Conservation (phyloP, 2,888 invertebrate genomes). For the Microplitis deprimator region DNA sequence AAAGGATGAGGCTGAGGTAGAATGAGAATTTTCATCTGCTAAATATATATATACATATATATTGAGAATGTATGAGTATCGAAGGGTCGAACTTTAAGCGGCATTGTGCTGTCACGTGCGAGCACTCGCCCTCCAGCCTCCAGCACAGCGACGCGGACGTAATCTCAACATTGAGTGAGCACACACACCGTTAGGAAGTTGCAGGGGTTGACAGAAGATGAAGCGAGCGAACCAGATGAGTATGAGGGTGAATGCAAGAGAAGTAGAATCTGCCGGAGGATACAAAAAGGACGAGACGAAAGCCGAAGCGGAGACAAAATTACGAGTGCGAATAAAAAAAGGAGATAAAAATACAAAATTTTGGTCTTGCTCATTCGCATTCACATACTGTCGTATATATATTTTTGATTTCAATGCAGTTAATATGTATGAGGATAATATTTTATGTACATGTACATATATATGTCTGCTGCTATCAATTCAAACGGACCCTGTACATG, state of each 20-base stretch:
- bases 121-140: conserved; percentile 58
- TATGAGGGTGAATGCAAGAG: background rate
- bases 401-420: conserved; percentile 1
- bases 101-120: conserved; percentile 69
- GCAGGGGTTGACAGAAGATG: background rate
- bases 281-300: background rate
- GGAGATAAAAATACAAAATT: background rate
- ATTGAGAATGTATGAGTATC: background rate
- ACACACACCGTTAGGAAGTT: background rate
- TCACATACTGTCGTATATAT: background rate
- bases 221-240: background rate
- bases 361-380: background rate
- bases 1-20: background rate
- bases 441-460: background rate
- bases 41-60: background rate
- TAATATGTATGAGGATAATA: conserved; percentile 1
- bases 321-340: background rate
- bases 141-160: conserved; percentile 55
- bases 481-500: background rate
- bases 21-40: background rate
- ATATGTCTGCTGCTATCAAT: background rate
- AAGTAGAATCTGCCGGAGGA: background rate
- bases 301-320: background rate
- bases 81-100: conserved; percentile 59
- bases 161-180: conserved; percentile 49